Evolutionary conservation across 2,888 invertebrate species (phyloP), one percentile per base, ranked within the genome.

Genomic region (Chrysolina americana): DNA sequence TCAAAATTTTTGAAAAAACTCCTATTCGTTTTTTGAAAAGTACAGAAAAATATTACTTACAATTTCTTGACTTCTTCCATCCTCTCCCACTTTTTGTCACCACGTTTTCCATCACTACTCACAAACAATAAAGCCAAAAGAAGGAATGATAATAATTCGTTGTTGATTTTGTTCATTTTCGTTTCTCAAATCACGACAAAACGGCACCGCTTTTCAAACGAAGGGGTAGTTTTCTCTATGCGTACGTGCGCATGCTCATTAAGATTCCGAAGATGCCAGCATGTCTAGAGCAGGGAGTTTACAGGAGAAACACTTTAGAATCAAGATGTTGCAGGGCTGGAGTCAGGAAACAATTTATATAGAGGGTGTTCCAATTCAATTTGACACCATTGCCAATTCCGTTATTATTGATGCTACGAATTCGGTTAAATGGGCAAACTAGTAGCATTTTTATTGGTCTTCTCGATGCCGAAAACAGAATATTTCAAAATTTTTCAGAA

Each of bases 21-120:
- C 8, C 8, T 6, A 6, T 6, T 36, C 8, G 6, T 6, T 3
- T 6, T 36, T 6, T 8, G 8, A 8, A 36, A 63, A 19, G 23
- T 56, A 19, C 6, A 10, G 17, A 21, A 11, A 11, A 44, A 65
- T 19, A 9, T 28, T 66, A 74, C 74, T 74, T 53, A 74, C 74
- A 70, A 19, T 44, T n/a, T 63, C 48, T 68, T 74, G 3, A 70
- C 74, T 47, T 63, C 70, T 50, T 74, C 64, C 66, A 70, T 74
- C 41, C 63, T 50, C 41, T 64, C 48, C 66, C 36, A 66, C 19
- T 66, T 63, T 28, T 41, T 68, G 11, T 73, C 68, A 21, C 41
- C 59, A 13, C 13, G 28, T 41, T 64, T 59, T 28, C 50, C 63
- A 11, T 19, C 36, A 68, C 70, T 41, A 63, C 0, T 48, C 47